Evolutionary conservation across 1,140 invertebrate genomes (phyloP), one percentile per base, ranked within the genome.

Genomic region (Aphelenchoides besseyi): DNA sequence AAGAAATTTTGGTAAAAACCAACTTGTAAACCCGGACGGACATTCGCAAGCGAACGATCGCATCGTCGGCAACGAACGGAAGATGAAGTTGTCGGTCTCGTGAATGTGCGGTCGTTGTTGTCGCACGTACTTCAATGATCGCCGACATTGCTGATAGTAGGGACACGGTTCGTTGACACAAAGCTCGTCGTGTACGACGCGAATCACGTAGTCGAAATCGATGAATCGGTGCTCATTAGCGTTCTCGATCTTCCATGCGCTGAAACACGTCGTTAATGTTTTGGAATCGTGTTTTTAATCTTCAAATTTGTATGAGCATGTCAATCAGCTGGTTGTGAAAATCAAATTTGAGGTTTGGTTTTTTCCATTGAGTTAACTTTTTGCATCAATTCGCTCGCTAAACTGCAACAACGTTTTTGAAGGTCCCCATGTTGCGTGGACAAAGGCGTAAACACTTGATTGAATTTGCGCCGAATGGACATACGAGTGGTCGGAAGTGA

Each of bases 141-240:
- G 93, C 0, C 92, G 83, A 80, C 95, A 98, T 80, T 93, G 90
- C 84, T 97, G 94, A 84, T 90, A 98, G 85, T 98, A 96, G 0
- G 95, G 86, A 82, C 96, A 99, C 0, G 95, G 95, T 83, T 99
- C 96, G 23, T 91, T 88, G 0, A 96, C 91, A 85, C 96, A 99
- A 0, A 97, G 87, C 85, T 97, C 96, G 84, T 98, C 95, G 83
- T 96, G 94, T 85, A 98, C 97, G 0, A 95, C 93, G 1, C 97
- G 85, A 0, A 98, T 92, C 88, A 92, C 78, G 23, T 82, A 33
- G 66, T 61, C 68, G 53, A 66, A 71, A 53, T 41, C 26, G 16
- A 48, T 12, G 26, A 74, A 8, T n/a, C 64, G 69, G 26, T 48
- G 30, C 23, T 23, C 28, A 35, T 66, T 33, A 9, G 63, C 63